Evolutionary conservation across 2,888 invertebrate genomes (phyloP), one percentile per base, ranked within the genome.

Genomic region (Chloroclystis v-ata): DNA sequence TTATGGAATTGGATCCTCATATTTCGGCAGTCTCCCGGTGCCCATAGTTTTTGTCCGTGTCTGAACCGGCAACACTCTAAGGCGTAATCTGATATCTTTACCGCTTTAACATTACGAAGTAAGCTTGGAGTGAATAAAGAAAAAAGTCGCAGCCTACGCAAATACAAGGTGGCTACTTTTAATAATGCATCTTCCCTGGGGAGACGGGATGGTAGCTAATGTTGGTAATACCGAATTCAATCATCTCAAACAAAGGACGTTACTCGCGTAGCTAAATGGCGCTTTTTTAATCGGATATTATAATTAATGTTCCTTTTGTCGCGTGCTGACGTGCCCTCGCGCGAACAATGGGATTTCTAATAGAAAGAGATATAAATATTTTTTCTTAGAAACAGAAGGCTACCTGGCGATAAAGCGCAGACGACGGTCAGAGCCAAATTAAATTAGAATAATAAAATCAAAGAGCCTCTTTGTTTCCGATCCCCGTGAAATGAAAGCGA

Each of bases 281-380:
- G 77, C 54, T 78, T 87, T 88, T 88, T 86, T 87, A 88, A 89
- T 89, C 88, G 87, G 88, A 89, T 89, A 88, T 87, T 88, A 88
- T 89, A 89, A 89, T 89, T 89, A 88, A 89, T 89, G 89, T 87
- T 79, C 79, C 84, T 86, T 88, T 87, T 86, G 87, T 83, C 85
- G 81, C 87, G 86, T 84, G 85, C 82, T 86, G 86, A 83, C 86
- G 78, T 78, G 77, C 82, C 85, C 84, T 80, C 79, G 83, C 82
- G 78, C 82, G 81, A 87, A 87, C 86, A 87, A 87, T 87, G 78
- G 86, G 78, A 78, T 78, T 78, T 85, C 82, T 85, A 82, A 83
- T 86, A 85, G 82, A 84, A 76, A 78, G 78, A 86, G 84, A 87
- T 84, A 86, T 84, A 81, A 79, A 78, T 80, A 74, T 80, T 82